These are phyloP conservation scores for Brenthis daphne DNA, from an alignment of 2,888 invertebrate species.

Conservation along the genomic window DNA sequence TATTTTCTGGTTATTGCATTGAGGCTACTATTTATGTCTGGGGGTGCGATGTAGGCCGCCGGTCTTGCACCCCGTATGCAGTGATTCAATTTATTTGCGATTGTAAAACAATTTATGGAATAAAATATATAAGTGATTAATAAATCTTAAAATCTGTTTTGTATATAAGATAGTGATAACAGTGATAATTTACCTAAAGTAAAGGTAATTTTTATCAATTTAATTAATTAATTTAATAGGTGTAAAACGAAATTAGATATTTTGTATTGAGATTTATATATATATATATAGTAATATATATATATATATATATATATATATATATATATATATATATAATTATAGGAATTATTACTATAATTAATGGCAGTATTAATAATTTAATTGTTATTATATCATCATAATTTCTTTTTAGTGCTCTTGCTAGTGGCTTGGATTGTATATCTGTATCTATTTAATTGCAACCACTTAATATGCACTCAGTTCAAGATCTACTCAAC, in stretches of 20 bases:
- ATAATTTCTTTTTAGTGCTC: no score
- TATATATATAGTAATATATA: no score
- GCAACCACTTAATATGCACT: no score
- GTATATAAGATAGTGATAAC: slow-evolving; percentile 5
- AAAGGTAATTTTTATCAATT: slow-evolving; percentile 2
- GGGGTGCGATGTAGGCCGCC: slow-evolving; percentile 71
- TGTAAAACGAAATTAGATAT: not conserved
- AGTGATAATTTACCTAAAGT: slow-evolving; percentile 3
- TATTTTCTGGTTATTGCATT: slow-evolving; percentile 81
- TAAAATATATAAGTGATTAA: not conserved
- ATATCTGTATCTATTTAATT: no score
- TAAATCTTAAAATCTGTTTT: slow-evolving; percentile 6
- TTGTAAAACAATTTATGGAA: slow-evolving; percentile 12
- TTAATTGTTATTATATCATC: no score
- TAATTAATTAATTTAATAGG: not conserved
- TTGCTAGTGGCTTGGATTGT: no score
- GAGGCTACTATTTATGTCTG: slow-evolving; percentile 76
- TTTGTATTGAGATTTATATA: not conserved
- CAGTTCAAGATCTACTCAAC: no score
- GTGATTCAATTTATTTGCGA: slow-evolving; percentile 48
- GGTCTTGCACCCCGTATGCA: slow-evolving; percentile 62
- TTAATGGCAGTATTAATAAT: no score
- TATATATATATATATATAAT: no score
- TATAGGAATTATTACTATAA: no score
- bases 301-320: no score